Conservation (phyloP, 2,797 vertebrate genomes). For the Setipinna tenuifilis region DNA sequence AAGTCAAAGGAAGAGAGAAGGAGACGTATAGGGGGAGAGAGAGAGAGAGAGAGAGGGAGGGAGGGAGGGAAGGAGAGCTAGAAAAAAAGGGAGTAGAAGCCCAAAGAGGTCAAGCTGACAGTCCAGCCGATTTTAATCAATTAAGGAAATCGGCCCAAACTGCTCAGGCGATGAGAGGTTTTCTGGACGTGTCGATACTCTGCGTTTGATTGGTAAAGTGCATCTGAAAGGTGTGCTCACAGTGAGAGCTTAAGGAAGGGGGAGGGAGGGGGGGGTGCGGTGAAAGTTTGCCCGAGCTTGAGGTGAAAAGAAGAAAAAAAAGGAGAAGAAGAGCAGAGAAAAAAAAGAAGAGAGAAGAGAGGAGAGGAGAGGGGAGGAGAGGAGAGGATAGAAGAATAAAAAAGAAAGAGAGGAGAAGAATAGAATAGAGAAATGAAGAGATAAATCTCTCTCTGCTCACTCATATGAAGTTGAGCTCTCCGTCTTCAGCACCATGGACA, state of each 20-base stretch:
- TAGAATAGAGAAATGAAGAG: neutral
- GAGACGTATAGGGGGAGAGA: too few species aligned
- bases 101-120: neutral
- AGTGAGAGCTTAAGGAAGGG: neutral
- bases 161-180: slow-evolving; percentile 9
- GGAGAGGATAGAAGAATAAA: neutral
- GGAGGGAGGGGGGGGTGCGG: neutral
- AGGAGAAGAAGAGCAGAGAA: neutral
- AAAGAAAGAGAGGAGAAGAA: too few species aligned
- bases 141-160: slow-evolving; percentile 17
- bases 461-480: slow-evolving; percentile 14
- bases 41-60: neutral
- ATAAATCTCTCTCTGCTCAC: neutral
- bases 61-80: too few species aligned
- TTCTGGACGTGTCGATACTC: slow-evolving; percentile 10
- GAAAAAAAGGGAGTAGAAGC: neutral
- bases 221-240: slow-evolving; percentile 7
- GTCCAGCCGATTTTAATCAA: slow-evolving; percentile 11
- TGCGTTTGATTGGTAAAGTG: slow-evolving; percentile 12
- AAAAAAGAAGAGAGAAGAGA: neutral
- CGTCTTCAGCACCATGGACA: slow-evolving; percentile 43
- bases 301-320: slow-evolving; percentile 4
- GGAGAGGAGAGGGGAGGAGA: neutral
- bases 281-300: neutral
- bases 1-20: neutral